These are phyloP conservation scores for Pocillopora verrucosa DNA, from an alignment of 64 coral and sea anemone genomes.

Conservation along the genomic window DNA sequence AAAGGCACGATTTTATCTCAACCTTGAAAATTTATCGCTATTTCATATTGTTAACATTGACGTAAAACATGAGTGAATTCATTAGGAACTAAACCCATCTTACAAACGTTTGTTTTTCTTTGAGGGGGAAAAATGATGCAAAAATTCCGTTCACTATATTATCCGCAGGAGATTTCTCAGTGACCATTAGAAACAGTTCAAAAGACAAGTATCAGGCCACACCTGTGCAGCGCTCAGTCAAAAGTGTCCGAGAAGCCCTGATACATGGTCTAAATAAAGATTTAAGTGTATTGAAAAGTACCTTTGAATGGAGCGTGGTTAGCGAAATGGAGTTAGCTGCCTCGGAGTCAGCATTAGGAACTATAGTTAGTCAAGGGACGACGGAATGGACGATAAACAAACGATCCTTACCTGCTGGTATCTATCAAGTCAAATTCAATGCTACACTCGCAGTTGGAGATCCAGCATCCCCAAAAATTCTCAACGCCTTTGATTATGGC, in stretches of 20 bases:
- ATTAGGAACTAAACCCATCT: not conserved
- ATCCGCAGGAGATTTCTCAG: constrained; percentile 11
- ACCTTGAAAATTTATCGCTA: no score
- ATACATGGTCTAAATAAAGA: not conserved
- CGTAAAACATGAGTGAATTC: no score
- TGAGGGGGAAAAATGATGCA: not conserved
- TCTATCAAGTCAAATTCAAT: not conserved
- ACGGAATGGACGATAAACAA: constrained; percentile 15
- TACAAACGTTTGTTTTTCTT: not conserved
- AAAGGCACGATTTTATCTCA: no score
- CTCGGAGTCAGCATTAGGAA: constrained; percentile 10
- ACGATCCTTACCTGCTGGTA: not conserved
- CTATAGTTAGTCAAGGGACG: constrained; percentile 10
- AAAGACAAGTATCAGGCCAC: constrained; percentile 30
- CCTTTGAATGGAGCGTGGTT: constrained; percentile 5
- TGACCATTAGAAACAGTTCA: constrained; percentile 12
- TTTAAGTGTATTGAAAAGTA: not conserved
- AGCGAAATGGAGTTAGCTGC: constrained; percentile 14
- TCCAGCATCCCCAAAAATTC: not conserved
- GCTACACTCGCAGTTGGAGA: not conserved
- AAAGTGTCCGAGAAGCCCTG: not conserved
- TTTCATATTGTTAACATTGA: no score
- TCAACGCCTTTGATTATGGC: not conserved
- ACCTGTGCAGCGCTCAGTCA: not conserved
- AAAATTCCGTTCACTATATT: not conserved